Base-by-base conservation (phyloP, 2,113 vertebrate genomes). In the Pluvianellus socialis region DNA sequence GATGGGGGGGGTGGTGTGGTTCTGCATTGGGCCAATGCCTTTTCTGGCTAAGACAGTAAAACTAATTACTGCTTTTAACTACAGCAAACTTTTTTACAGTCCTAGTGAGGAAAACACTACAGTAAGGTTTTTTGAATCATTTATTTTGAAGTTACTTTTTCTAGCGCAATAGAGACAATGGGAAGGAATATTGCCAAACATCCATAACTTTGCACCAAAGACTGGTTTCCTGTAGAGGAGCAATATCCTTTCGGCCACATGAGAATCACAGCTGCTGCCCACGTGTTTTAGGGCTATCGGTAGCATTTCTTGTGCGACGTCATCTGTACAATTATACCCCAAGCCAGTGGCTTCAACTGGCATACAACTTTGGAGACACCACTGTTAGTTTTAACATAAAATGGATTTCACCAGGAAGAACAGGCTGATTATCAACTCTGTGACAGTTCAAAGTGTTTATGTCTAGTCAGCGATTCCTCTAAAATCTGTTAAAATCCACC, bases 1-100 rank as follows among this genome's bases (percentile, higher is more conserved):
- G 14, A 2, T 27, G 7, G 3, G 10, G 16, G 14, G 8, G 1
- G 1, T 3, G 8, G 16, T 14, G 40, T 10, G 8, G 18, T 26
- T 65, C 47, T 4, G 35, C 33, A 35, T 40, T 14, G 14, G 17
- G 8, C 3, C 0, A 0, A 62, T 23, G 16, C 0, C 49, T 91
- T 65, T 55, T 63, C 26, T 3, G 21, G 8, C 24, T 52, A 21
- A 33, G 74, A 27, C 27, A 38, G 10, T n/a, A n/a, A 73, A 79
- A 68, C 6, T 53, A 59, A 70, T 53, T 38, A 30, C 12, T 45
- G 38, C 26, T 66, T 28, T 65, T 56, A 66, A 55, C 7, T 7
- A 18, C 14, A 52, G 24, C 11, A 79, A 70, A 82, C 2, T 32
- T 14, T 4, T 52, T 72, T 44, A 52, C 19, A 47, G 28, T 15